These are phyloP conservation scores for Drosophila chauvacae DNA, from an alignment of 1,140 invertebrate species.

Conservation along the genomic window DNA sequence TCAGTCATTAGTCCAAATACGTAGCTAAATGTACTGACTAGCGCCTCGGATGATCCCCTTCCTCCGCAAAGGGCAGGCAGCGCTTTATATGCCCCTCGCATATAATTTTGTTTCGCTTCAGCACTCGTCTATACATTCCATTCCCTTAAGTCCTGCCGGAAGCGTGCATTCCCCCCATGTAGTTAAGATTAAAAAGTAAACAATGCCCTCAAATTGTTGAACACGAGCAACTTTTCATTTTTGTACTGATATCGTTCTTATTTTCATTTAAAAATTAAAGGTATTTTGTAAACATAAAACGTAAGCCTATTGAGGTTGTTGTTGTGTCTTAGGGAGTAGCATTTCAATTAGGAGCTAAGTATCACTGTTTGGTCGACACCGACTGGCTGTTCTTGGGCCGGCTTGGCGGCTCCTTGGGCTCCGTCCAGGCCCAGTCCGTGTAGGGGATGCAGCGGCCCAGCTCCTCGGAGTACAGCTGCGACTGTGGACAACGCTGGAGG, in stretches of 20 bases:
- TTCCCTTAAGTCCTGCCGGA: conserved; percentile 6
- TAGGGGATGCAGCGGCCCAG: conserved; percentile 73
- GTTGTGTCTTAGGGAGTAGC: conserved; percentile 17
- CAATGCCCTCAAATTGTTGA: conserved; percentile 61
- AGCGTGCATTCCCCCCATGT: conserved; percentile 40
- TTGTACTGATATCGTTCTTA: conserved; percentile 67
- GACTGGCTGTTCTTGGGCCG: conserved; percentile 53
- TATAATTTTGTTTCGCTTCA: conserved; percentile 66
- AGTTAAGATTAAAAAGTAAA: conserved; percentile 42
- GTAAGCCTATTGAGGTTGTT: conserved; percentile 44
- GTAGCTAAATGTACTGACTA: conserved; percentile 50
- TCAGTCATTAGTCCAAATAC: conserved; percentile 45
- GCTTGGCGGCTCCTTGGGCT: conserved; percentile 76
- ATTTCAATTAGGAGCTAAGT: conserved; percentile 25
- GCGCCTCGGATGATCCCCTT: conserved; percentile 27
- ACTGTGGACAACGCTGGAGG: conserved; percentile 64
- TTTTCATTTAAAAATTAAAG: conserved; percentile 63
- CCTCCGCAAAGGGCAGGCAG: conserved; percentile 31
- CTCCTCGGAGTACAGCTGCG: conserved; percentile 75
- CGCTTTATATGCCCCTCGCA: conserved; percentile 64
- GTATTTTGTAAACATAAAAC: conserved; percentile 64
- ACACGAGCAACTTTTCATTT: conserved; percentile 37
- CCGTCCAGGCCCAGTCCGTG: conserved; percentile 76
- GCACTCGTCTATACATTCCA: conserved; percentile 30
- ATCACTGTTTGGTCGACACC: conserved; percentile 19